Evolutionary conservation across 2,888 invertebrate species (phyloP), one percentile per base, ranked within the genome.

Genomic region (Cerceris ruficornis): DNA sequence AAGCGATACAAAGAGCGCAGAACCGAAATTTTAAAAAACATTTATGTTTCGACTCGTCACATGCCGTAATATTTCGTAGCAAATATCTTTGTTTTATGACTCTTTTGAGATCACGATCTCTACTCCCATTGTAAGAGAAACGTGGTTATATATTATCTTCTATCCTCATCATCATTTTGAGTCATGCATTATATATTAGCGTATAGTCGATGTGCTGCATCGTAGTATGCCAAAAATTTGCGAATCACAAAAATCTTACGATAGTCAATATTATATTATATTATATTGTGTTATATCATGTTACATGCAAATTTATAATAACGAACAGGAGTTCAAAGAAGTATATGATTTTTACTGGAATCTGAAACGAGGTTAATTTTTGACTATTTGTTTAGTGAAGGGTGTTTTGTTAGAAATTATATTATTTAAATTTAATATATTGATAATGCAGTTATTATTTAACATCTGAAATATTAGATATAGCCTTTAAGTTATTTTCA

Each of bases 371-470:
- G 71, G 66, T 58, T 84, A 83, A 87, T 84, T 88, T 87, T 88
- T 88, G 87, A 88, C 75, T 86, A 84, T 81, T 84, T 88, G 87
- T 84, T 88, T 85, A 81, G 84, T 86, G 86, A 86, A 82, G 88
- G 88, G 88, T 88, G 89, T 90, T 91, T 90, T 91, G 90, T 92
- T 91, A 90, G 88, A 91, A 90, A 89, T 91, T 87, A 90, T 90
- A 89, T 92, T 92, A 92, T 92, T 91, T 91, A 89, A 91, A 91
- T 90, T 92, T 91, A 92, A 91, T 92, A 92, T 92, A 91, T 92
- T 92, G 84, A 89, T 89, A 78, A 89, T 87, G 88, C 83, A 82
- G 82, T 87, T 83, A 88, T 90, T 90, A 90, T 91, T 90, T 90
- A 91, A 91, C 91, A 91, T 88, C 86, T 91, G 91, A 92, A 92